phyloP scores from a whole-genome alignment of 2,888 invertebrate species.

The Acronicta leporina region DNA sequence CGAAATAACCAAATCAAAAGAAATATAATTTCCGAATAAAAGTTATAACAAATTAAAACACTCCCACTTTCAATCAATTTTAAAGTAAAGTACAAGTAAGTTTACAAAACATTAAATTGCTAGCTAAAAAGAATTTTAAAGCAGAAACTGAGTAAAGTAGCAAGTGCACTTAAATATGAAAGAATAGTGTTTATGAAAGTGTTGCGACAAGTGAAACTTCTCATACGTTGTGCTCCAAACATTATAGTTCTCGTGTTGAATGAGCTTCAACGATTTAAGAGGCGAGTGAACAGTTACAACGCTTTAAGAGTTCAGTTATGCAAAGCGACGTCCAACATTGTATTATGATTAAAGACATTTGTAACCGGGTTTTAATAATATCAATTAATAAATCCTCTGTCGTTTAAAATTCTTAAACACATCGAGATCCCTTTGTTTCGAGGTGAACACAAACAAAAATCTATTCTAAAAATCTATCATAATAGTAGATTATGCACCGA shows the following conservation, averaged over 20 bases:
- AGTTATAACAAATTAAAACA: background rate
- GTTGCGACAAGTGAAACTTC: constrained; percentile 44
- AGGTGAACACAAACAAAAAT: too few relatives aligned
- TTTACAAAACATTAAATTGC: constrained; percentile 31
- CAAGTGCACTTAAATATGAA: constrained; percentile 51
- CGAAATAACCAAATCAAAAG: background rate
- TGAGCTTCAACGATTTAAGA: constrained; percentile 23
- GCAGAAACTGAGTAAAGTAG: constrained; percentile 19
- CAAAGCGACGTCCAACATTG: too few relatives aligned
- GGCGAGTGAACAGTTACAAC: background rate
- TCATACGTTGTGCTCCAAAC: constrained; percentile 40
- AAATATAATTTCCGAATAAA: background rate
- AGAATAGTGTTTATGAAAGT: constrained; percentile 46
- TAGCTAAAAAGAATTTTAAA: constrained; percentile 31
- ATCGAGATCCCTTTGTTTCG: too few relatives aligned
- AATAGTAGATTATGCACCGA: too few relatives aligned
- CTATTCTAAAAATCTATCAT: too few relatives aligned
- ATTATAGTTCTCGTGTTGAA: constrained; percentile 33
- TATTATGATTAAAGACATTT: too few relatives aligned
- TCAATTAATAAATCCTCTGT: too few relatives aligned
- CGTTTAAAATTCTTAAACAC: too few relatives aligned
- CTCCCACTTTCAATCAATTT: constrained; percentile 6
- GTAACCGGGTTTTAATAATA: too few relatives aligned
- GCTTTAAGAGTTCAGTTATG: background rate
- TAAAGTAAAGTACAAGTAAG: constrained; percentile 12